A percentile compares a stretch with the other conserved stretches of the same genome.
Evolutionary conservation across 2,113 vertebrate genomes (phyloP).

Genomic region (Spizaetus ornatus): DNA sequence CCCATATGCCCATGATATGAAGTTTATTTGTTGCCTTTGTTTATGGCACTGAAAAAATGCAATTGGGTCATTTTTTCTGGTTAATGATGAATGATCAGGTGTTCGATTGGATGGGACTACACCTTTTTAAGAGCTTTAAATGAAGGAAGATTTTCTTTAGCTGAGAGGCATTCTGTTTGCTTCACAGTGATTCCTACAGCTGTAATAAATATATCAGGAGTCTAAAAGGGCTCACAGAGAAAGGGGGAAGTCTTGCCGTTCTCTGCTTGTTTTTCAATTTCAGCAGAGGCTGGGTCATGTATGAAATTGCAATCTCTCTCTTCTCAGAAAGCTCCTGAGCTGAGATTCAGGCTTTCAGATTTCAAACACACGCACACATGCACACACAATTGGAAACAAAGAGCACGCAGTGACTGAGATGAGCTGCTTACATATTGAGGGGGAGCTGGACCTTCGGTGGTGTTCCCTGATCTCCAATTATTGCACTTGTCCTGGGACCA

Average conservation of each 20-base stretch:
- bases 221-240: background rate
- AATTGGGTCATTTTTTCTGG: background rate
- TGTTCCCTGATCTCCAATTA: conserved; percentile 84
- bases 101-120: background rate
- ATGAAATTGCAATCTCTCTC: background rate
- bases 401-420: background rate
- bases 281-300: background rate
- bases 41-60: background rate
- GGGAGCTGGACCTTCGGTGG: conserved; percentile 90
- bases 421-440: conserved; percentile 92
- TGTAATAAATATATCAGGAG: background rate
- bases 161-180: conserved; percentile 21
- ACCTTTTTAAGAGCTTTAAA: conserved; percentile 37
- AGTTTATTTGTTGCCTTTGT: background rate
- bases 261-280: background rate
- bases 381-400: background rate
- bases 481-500: conserved; percentile 80
- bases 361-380: background rate
- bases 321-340: background rate
- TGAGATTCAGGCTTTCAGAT: background rate
- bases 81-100: background rate
- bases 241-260: background rate
- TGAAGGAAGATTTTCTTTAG: conserved; percentile 36
- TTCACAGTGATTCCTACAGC: conserved; percentile 23
- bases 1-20: background rate